Percentiles rank a stretch among this genome's conserved stretches.
These are phyloP conservation scores for Scelioninae gen. 1 DNA, from an alignment of 2,888 invertebrate species.

Conservation along the genomic window DNA sequence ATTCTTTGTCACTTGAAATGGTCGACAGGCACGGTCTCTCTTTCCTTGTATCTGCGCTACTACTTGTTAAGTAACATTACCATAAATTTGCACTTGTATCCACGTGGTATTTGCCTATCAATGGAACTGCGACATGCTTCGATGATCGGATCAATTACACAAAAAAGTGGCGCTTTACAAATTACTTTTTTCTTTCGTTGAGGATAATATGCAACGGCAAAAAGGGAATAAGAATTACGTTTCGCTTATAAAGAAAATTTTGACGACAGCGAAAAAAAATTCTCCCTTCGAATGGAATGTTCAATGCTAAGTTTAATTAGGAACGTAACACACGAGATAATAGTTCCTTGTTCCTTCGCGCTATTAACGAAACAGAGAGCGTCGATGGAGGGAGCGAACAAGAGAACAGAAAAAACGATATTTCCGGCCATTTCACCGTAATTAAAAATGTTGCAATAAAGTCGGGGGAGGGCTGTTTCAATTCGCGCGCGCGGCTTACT, in stretches of 20 bases:
- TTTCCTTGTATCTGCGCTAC: conserved; percentile 26
- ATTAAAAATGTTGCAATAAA: conserved; percentile 82
- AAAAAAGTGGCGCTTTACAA: conserved; percentile 42
- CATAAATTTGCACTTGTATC: conserved; percentile 66
- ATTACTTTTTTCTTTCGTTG: conserved; percentile 25
- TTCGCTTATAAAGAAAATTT: conserved; percentile 60
- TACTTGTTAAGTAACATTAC: conserved; percentile 55
- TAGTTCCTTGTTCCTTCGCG: conserved; percentile 56
- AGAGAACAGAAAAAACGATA: conserved; percentile 75
- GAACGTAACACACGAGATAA: conserved; percentile 64
- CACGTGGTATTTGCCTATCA: conserved; percentile 57
- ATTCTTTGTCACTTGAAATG: conserved; percentile 45
- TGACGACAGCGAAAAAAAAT: conserved; percentile 57
- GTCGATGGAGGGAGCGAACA: conserved; percentile 12
- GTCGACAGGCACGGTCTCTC: conserved; percentile 24
- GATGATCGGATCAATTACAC: conserved; percentile 64
- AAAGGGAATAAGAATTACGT: conserved; percentile 47
- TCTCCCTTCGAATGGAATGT: conserved; percentile 60
- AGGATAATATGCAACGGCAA: conserved; percentile 27
- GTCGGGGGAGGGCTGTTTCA: conserved; percentile 75
- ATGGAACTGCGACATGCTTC: conserved; percentile 53
- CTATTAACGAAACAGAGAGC: conserved; percentile 52
- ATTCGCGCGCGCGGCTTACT: conserved; percentile 77
- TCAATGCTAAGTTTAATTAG: conserved; percentile 66
- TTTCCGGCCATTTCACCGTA: conserved; percentile 80